These are phyloP conservation scores for Malacoraja senta DNA, from an alignment of 2,797 vertebrate species.

Conservation along the genomic window DNA sequence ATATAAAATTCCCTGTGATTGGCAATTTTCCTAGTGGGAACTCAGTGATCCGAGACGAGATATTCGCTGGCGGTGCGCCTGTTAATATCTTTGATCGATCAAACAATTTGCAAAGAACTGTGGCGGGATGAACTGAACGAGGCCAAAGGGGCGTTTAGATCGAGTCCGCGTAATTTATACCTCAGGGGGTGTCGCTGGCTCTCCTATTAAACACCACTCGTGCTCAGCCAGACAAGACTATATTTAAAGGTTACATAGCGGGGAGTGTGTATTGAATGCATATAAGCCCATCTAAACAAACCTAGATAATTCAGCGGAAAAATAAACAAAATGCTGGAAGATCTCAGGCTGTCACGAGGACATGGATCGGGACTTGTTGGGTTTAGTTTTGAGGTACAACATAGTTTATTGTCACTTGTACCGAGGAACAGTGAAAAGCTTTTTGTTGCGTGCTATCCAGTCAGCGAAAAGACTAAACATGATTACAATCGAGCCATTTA, in stretches of 20 bases:
- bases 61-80: conserved; percentile 78
- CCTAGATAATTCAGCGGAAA: background rate
- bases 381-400: too few relatives aligned
- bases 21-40: conserved; percentile 90
- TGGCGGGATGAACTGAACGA: conserved; percentile 51
- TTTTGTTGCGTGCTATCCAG: too few relatives aligned
- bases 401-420: too few relatives aligned
- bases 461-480: too few relatives aligned
- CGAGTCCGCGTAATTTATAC: conserved; percentile 86
- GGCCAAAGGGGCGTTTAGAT: conserved; percentile 77
- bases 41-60: conserved; percentile 88
- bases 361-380: too few relatives aligned
- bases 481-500: too few relatives aligned
- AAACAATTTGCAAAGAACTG: conserved; percentile 86
- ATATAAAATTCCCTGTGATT: conserved; percentile 68
- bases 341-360: too few relatives aligned
- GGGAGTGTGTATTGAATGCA: conserved; percentile 47
- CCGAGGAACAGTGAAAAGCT: too few relatives aligned
- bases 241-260: conserved; percentile 85
- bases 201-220: conserved; percentile 98
- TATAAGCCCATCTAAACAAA: background rate
- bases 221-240: conserved; percentile 76
- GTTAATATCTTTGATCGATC: conserved; percentile 90
- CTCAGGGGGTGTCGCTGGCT: conserved; percentile 72
- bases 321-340: too few relatives aligned